Base-by-base conservation (phyloP, 2,113 vertebrate species). In the Ciconia boyciana region DNA sequence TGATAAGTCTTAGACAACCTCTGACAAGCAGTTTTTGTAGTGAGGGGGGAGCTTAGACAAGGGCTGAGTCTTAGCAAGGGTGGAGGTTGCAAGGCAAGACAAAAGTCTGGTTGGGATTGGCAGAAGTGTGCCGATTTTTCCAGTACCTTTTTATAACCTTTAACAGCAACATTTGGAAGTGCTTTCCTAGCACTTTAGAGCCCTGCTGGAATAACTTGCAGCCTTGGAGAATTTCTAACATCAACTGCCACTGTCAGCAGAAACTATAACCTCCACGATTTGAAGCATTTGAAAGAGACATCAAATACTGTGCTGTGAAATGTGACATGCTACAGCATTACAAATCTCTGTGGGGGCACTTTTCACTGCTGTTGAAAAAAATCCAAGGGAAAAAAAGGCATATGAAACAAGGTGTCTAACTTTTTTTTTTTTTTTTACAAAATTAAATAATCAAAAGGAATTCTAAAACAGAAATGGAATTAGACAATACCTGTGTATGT, bases 311-410 rank as follows among this genome's bases (percentile, higher is more conserved):
- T 21, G 76, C 90, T 74, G 54, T 61, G 60, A 19, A n/a, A 26
- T 0, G 2, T 0, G 1, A 36, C 2, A 1, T 64, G 74, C 87
- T 44, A 7, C 39, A 9, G 48, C 44, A 6, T 39, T 21, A 10
- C 29, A 4, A 0, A 8, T 28, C 51, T 51, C 51, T 8, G 26
- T 0, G 0, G 60, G 16, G 18, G 19, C 29, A 10, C 54, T 43
- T 49, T 20, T 14, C 62, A 34, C 31, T 52, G 61, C 43, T 70
- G 31, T 4, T 46, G 77, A 32, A 61, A 85, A 43, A 39, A 28
- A 75, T 48, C 46, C 39, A n/a, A 25, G 74, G 51, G 36, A 0
- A 10, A 29, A 36, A 74, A 57, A 55, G 10, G 26, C 46, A 12
- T n/a, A 36, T 16, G 31, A 46, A 95, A 81, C 68, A 87, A 83